phyloP scores from a whole-genome alignment of 2,888 invertebrate species.

The Callyntrura guangdongensis region DNA sequence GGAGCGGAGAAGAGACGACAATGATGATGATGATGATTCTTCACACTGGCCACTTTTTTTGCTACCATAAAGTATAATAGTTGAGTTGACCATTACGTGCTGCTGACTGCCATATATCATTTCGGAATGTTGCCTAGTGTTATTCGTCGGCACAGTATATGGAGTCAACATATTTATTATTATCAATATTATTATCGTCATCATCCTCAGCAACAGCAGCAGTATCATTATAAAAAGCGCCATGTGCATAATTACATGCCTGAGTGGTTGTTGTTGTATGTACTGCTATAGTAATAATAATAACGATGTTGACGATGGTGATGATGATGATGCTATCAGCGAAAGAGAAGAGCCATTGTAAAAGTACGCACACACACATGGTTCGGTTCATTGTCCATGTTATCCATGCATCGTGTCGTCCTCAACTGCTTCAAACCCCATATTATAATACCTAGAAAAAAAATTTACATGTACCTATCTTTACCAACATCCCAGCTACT shows the following conservation, averaged over 20 bases:
- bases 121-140: slow-evolving; percentile 12
- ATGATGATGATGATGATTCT: background rate
- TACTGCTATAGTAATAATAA: background rate
- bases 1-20: background rate
- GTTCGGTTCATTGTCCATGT: slow-evolving; percentile 80
- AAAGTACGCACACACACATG: slow-evolving; percentile 41
- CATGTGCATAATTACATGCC: background rate
- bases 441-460: no score
- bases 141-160: background rate
- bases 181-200: background rate
- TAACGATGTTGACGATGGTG: slow-evolving; percentile 3
- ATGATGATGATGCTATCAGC: slow-evolving; percentile 1
- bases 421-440: background rate
- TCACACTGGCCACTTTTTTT: slow-evolving; percentile 33
- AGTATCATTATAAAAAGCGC: background rate
- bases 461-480: background rate
- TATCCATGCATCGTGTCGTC: slow-evolving; percentile 67
- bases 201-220: background rate
- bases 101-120: slow-evolving; percentile 35
- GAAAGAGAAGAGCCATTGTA: slow-evolving; percentile 16
- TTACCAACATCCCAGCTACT: background rate
- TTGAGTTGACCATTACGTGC: slow-evolving; percentile 3
- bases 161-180: slow-evolving; percentile 25
- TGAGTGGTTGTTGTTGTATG: background rate
- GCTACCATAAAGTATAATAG: background rate